Percentiles rank a stretch among this genome's conserved stretches.
Conservation (phyloP, 2,113 vertebrate species). For the Chaetops frenatus region DNA sequence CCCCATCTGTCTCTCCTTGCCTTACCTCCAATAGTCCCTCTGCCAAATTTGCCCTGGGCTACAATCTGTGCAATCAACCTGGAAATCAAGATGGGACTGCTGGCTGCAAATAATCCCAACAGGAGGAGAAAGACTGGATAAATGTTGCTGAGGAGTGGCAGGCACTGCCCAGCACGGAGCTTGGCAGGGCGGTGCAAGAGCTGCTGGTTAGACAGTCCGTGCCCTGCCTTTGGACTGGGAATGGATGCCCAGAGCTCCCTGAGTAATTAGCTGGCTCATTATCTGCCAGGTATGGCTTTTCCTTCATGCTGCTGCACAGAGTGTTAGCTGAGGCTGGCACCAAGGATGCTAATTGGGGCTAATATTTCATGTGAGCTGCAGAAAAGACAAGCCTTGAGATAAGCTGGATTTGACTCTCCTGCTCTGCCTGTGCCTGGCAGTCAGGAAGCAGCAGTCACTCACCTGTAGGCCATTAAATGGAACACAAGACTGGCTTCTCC, state of each 20-base stretch:
- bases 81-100: background rate
- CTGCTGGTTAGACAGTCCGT: background rate
- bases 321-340: background rate
- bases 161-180: background rate
- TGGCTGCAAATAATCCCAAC: background rate
- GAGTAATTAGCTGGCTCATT: background rate
- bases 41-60: constrained; percentile 3
- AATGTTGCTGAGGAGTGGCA: background rate
- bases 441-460: background rate
- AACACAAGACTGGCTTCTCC: background rate
- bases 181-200: background rate
- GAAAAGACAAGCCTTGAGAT: background rate
- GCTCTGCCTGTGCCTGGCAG: background rate
- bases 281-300: background rate
- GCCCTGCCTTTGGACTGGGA: background rate
- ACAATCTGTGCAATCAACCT: constrained; percentile 4
- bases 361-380: background rate
- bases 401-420: background rate
- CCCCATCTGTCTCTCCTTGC: background rate
- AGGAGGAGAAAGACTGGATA: background rate
- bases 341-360: background rate
- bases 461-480: background rate
- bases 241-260: background rate
- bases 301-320: background rate
- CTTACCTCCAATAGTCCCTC: background rate